A percentile compares a stretch with the other conserved stretches of the same genome.
These are phyloP conservation scores for Eulimnadia texana DNA, from an alignment of 1,140 invertebrate species.

Conservation along the genomic window DNA sequence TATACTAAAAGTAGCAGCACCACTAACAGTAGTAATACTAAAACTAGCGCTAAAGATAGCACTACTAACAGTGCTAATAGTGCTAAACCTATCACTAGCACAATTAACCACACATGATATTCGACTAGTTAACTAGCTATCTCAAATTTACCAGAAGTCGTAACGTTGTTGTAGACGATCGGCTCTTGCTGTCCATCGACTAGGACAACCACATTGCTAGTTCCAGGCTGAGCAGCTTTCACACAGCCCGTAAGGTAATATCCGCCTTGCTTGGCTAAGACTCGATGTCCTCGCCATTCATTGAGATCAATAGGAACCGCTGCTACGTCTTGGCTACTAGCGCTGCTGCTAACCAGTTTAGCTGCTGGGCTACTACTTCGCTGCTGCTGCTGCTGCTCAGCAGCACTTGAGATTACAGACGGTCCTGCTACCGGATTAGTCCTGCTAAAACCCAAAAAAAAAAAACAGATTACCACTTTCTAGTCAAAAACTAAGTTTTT, in stretches of 20 bases:
- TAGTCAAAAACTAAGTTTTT: too few relatives aligned
- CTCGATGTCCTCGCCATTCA: constrained; percentile 79
- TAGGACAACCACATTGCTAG: constrained; percentile 51
- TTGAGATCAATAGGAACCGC: constrained; percentile 50
- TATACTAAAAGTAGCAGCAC: too few relatives aligned
- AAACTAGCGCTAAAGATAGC: too few relatives aligned
- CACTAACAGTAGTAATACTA: too few relatives aligned
- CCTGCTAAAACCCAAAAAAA: neutral
- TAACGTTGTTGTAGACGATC: constrained; percentile 37
- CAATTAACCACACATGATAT: too few relatives aligned
- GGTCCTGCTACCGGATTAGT: neutral
- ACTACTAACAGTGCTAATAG: too few relatives aligned
- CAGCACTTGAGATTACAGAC: constrained; percentile 8
- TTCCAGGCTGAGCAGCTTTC: constrained; percentile 37
- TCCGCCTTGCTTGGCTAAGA: constrained; percentile 66
- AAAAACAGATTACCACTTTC: neutral
- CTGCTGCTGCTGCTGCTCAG: neutral
- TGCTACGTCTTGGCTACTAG: neutral
- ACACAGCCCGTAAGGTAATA: constrained; percentile 70
- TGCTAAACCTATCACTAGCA: too few relatives aligned
- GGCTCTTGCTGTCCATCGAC: constrained; percentile 47
- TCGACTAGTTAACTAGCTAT: too few relatives aligned
- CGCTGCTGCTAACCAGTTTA: neutral
- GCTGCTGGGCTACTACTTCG: neutral
- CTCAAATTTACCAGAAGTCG: constrained; percentile 22